Conservation (phyloP, 2,888 invertebrate genomes). For the Xanthorhoe designata region DNA sequence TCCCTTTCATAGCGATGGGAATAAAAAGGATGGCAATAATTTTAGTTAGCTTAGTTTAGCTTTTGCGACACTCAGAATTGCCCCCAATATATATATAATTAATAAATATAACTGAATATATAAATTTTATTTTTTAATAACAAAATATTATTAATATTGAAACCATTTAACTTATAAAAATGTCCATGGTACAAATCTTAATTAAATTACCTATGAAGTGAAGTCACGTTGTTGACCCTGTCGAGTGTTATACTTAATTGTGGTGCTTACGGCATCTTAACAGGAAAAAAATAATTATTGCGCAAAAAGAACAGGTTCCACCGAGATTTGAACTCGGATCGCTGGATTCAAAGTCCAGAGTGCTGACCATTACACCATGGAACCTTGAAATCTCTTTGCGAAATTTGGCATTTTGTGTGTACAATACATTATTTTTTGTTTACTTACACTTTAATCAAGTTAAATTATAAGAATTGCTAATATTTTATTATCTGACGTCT, state of each 20-base stretch:
- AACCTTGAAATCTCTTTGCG: slow-evolving; percentile 63
- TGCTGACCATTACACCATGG: slow-evolving; percentile 92
- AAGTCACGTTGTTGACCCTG: not conserved
- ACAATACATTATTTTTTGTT: not conserved
- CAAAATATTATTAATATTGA: too few species aligned
- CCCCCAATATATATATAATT: too few species aligned
- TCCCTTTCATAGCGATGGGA: too few species aligned
- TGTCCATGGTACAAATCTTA: not conserved
- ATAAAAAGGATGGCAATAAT: too few species aligned
- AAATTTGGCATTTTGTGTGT: slow-evolving; percentile 31
- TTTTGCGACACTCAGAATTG: too few species aligned
- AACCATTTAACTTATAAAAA: too few species aligned
- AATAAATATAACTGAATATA: too few species aligned
- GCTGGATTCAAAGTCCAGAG: slow-evolving; percentile 92
- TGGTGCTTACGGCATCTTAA: not conserved
- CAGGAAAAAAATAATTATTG: slow-evolving; percentile 6
- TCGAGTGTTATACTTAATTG: not conserved
- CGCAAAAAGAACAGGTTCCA: slow-evolving; percentile 83
- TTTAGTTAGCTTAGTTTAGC: too few species aligned
- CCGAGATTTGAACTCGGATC: slow-evolving; percentile 93
- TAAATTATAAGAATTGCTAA: not conserved
- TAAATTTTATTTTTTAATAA: too few species aligned
- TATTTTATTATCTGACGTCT: not conserved
- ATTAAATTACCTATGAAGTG: too few species aligned
- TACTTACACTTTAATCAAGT: not conserved